These are phyloP conservation scores for Drosophila setosimentum DNA, from an alignment of 2,888 invertebrate genomes.

Conservation along the genomic window DNA sequence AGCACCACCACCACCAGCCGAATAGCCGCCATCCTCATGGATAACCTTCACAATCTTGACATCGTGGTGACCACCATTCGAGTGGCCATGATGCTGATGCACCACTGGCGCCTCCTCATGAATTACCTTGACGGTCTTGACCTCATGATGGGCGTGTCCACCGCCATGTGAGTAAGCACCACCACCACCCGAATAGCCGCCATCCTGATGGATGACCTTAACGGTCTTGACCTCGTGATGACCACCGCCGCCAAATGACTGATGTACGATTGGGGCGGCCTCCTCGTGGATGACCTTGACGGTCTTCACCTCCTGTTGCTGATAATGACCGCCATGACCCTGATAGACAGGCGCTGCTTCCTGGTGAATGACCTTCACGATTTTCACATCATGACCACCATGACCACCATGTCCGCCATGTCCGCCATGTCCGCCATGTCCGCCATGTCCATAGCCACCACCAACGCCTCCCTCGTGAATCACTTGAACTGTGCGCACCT, in stretches of 20 bases:
- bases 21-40: conserved; percentile 59
- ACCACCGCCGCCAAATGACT: conserved; percentile 19
- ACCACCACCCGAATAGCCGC: conserved; percentile 50
- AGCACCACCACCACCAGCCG: conserved; percentile 51
- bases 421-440: conserved; percentile 56
- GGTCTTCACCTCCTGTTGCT: conserved; percentile 62
- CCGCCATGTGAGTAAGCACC: conserved; percentile 40
- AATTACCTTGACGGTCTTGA: conserved; percentile 62
- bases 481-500: no score
- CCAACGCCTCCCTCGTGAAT: no score
- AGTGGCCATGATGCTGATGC: conserved; percentile 32
- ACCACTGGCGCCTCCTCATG: conserved; percentile 40
- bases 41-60: conserved; percentile 73
- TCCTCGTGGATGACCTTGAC: conserved; percentile 70
- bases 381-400: conserved; percentile 41
- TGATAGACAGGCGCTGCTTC: conserved; percentile 23
- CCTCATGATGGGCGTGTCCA: conserved; percentile 44
- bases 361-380: conserved; percentile 39
- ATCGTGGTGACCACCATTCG: conserved; percentile 61
- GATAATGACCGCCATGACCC: conserved; percentile 33
- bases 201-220: conserved; percentile 70
- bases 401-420: conserved; percentile 22
- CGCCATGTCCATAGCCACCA: conserved; percentile 25
- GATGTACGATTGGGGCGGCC: conserved; percentile 8
- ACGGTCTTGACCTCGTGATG: conserved; percentile 71